These are phyloP conservation scores for Cordylochernes scorpioides DNA, from an alignment of 2,888 invertebrate species.

Conservation along the genomic window DNA sequence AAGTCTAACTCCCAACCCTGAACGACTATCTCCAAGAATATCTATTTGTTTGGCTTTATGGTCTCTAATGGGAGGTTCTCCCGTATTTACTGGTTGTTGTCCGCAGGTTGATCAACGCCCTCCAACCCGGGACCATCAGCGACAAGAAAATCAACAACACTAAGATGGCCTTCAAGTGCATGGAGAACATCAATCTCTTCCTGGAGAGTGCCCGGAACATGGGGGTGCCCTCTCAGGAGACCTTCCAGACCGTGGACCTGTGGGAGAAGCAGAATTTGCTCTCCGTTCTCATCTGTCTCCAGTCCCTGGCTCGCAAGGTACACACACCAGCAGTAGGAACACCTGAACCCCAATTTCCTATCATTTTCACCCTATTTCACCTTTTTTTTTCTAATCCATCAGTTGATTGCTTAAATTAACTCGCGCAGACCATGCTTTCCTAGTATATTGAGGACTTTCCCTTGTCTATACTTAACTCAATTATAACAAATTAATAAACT, in stretches of 20 bases:
- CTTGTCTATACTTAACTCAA: no score
- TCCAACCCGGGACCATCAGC: constrained; percentile 46
- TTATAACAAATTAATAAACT: no score
- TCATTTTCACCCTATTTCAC: no score
- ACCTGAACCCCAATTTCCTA: no score
- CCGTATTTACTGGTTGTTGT: not conserved
- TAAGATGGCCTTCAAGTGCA: constrained; percentile 81
- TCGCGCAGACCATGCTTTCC: no score
- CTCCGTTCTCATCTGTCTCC: constrained; percentile 77
- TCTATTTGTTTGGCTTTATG: no score
- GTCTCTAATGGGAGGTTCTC: not conserved
- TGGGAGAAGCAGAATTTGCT: constrained; percentile 89
- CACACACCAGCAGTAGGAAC: no score
- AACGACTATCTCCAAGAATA: not conserved
- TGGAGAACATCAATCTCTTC: constrained; percentile 88
- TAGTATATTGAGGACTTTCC: no score
- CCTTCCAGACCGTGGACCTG: constrained; percentile 87
- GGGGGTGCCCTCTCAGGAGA: constrained; percentile 76
- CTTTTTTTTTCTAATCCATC: no score
- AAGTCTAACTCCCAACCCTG: no score
- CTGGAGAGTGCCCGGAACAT: constrained; percentile 49
- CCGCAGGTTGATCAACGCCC: constrained; percentile 47
- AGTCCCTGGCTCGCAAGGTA: constrained; percentile 67
- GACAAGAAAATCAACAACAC: constrained; percentile 63
- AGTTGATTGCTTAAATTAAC: no score